phyloP scores from a whole-genome alignment of 2,113 vertebrate species.

The Atrichornis clamosus region DNA sequence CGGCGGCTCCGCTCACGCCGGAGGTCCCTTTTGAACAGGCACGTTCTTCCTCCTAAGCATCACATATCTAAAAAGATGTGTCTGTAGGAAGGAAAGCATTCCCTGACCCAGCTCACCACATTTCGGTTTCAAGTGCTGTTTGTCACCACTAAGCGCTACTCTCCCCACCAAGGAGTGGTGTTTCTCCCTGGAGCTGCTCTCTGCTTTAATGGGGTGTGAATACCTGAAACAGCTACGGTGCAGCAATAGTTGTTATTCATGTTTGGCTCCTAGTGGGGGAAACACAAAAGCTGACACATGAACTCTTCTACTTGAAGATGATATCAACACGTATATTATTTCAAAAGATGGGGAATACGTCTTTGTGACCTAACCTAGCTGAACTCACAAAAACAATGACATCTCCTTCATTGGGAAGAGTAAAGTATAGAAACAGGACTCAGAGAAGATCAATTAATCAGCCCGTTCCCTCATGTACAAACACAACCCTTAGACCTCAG shows the following conservation, averaged over 20 bases:
- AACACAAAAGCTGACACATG: conserved; percentile 38
- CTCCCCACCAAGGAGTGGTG: conserved; percentile 18
- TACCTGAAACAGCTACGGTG: neutral
- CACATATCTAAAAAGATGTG: neutral
- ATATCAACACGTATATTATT: conserved; percentile 11
- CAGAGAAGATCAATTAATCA: neutral
- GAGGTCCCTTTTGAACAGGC: neutral
- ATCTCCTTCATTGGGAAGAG: neutral
- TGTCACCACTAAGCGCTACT: conserved; percentile 38
- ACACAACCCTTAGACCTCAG: neutral
- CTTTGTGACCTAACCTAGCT: neutral
- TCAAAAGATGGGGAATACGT: conserved; percentile 38
- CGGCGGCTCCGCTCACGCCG: neutral
- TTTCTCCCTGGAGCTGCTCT: conserved; percentile 34
- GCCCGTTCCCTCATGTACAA: neutral
- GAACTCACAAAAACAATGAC: conserved; percentile 25
- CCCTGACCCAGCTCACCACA: neutral
- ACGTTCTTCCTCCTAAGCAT: neutral
- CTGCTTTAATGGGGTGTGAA: conserved; percentile 13
- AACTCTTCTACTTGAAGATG: conserved; percentile 46
- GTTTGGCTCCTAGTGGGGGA: conserved; percentile 1
- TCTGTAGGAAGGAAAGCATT: neutral
- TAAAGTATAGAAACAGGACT: neutral
- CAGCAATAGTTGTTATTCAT: conserved; percentile 39
- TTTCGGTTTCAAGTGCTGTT: conserved; percentile 39